Conservation (phyloP, 2,113 vertebrate species). For the Gallinago jamesoni region DNA sequence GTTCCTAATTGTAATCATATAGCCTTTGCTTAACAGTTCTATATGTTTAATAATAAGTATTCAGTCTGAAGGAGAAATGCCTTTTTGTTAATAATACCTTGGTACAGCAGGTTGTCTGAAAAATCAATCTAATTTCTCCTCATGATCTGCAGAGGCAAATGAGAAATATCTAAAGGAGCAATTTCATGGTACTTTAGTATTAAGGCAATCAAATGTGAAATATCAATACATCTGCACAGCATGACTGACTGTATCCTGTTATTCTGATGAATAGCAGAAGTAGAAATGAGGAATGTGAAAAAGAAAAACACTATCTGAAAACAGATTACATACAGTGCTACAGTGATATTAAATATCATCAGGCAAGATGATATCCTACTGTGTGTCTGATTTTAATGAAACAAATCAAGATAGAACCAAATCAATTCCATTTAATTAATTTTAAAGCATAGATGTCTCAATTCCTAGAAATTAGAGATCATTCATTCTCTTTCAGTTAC, state of each 20-base stretch:
- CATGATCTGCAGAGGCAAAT: neutral
- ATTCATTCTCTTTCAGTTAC: neutral
- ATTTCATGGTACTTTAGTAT: neutral
- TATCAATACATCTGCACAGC: neutral
- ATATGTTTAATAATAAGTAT: neutral
- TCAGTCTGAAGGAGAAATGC: neutral
- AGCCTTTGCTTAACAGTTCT: neutral
- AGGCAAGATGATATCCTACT: neutral
- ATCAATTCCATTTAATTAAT: neutral
- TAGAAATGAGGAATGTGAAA: neutral
- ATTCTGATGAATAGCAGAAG: neutral
- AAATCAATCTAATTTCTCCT: constrained; percentile 23
- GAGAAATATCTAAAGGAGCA: neutral
- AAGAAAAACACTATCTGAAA: neutral
- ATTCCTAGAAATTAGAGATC: neutral
- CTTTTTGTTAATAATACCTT: neutral
- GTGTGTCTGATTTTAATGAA: neutral
- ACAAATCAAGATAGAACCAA: neutral
- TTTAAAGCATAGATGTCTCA: neutral
- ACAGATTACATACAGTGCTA: neutral
- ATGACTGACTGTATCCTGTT: neutral
- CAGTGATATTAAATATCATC: neutral
- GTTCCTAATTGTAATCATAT: neutral
- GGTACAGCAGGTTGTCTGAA: neutral
- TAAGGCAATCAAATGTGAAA: neutral